Evolutionary conservation across 2,888 invertebrate genomes (phyloP), one percentile per base, ranked within the genome.

Genomic region (Kryphioiulus occultus): DNA sequence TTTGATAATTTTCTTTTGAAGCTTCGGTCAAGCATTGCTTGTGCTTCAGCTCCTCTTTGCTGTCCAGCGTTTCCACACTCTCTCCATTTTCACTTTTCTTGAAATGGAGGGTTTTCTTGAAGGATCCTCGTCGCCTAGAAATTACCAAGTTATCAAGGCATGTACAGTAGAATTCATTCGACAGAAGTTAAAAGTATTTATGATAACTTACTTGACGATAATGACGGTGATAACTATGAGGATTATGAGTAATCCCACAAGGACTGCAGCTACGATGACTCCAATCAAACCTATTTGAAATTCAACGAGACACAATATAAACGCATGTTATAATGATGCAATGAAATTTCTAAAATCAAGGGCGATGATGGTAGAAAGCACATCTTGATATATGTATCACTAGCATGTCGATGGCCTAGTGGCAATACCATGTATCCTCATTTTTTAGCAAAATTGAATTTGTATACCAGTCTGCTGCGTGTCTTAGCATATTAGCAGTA

Each of bases 21-120:
- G 15, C 0, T 68, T 53, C 35, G 47, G 19, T 85, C 30, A 85
- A 15, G 30, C 19, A 12, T 84, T 87, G 32, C 22, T 84, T 42
- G 22, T 53, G 17, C 32, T 86, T 47, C 68, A 26, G 17, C 17
- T 86, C 42, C 5, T 86, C 78, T 30, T 86, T 32, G 22, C 59
- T 86, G 32, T 87, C 87, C 26, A 87, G 83, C n/a, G 44, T 85
- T 53, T 87, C 87, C 9, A 87, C 87, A 85, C 87, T 87, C 39
- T 87, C 87, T 44, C 87, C 32, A 5, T 82, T 78, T 42, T 87
- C 32, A 15, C 19, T 15, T 44, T 87, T 87, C 35, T 87, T 82
- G 30, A 87, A 87, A 39, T 47, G 35, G 15, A 87, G 17, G 3
- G 42, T 87, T 47, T 87, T 84, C 39, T 87, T 87, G 53, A 87